Evolutionary conservation across 2,113 vertebrate species (phyloP).

Genomic region (Leptocoma aspasia): DNA sequence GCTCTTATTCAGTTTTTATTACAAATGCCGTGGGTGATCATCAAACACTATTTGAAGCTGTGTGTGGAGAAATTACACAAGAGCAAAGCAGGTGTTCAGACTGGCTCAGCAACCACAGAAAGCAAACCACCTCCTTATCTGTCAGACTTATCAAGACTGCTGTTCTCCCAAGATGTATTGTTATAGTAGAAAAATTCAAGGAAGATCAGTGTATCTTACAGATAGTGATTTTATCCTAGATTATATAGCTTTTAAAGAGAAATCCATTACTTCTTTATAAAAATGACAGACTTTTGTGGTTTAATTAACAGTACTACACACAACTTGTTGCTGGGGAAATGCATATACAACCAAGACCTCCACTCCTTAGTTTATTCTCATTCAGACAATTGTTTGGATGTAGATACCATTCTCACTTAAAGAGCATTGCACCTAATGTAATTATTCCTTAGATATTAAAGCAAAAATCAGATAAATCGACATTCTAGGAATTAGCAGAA

Average conservation of each 20-base stretch:
- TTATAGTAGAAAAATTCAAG: neutral
- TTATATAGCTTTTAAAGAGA: neutral
- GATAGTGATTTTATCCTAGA: neutral
- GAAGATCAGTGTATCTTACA: neutral
- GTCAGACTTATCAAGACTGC: neutral
- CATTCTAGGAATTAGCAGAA: neutral
- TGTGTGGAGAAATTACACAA: neutral
- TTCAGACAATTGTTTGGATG: neutral
- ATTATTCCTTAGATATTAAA: neutral
- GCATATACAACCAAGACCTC: neutral
- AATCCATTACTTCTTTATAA: neutral
- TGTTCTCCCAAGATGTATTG: neutral
- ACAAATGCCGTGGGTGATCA: neutral
- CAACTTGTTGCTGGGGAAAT: neutral
- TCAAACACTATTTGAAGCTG: conserved; percentile 21
- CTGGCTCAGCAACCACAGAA: neutral
- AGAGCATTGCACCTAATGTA: neutral
- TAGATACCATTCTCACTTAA: neutral
- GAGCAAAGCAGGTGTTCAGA: conserved; percentile 16
- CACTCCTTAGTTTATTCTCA: neutral
- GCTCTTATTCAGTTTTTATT: conserved; percentile 30
- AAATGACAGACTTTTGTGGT: neutral
- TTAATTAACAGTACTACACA: neutral
- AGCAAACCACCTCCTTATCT: neutral
- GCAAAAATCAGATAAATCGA: neutral